Percentiles rank a stretch among this genome's conserved stretches.
Conservation (phyloP, 2,888 invertebrate genomes). For the Parnassius glacialis region DNA sequence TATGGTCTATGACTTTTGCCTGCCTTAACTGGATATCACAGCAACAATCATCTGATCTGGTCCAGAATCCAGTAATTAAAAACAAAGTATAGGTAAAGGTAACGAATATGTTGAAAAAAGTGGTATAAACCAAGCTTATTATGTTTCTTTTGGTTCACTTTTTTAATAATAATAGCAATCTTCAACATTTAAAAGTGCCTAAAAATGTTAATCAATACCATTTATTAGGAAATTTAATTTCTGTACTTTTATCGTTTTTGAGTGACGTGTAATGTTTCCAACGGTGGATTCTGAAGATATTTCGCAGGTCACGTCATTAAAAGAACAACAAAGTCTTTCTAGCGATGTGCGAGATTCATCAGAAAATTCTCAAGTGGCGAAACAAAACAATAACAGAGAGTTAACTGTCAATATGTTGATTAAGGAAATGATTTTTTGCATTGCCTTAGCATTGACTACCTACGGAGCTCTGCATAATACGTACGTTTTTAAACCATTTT, state of each 20-base stretch:
- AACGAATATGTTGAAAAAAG: constrained; percentile 10
- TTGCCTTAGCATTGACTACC: constrained; percentile 83
- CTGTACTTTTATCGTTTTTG: constrained; percentile 54
- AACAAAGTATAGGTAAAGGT: too few relatives aligned
- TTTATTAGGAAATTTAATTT: constrained; percentile 38
- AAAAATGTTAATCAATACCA: constrained; percentile 16
- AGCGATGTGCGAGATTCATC: constrained; percentile 67
- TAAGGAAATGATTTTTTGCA: constrained; percentile 83
- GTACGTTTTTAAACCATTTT: constrained; percentile 71
- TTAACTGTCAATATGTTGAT: constrained; percentile 79
- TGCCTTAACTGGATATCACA: too few relatives aligned
- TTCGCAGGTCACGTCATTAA: constrained; percentile 71
- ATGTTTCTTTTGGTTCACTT: constrained; percentile 10
- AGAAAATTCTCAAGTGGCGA: constrained; percentile 55
- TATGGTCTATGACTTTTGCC: too few relatives aligned
- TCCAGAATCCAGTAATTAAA: too few relatives aligned
- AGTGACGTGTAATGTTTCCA: constrained; percentile 81
- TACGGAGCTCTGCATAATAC: constrained; percentile 86
- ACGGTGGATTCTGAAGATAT: constrained; percentile 73
- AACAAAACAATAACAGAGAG: constrained; percentile 61
- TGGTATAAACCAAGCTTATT: constrained; percentile 21
- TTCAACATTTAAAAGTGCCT: constrained; percentile 1
- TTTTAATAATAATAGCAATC: constrained; percentile 3
- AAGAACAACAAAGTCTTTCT: constrained; percentile 52
- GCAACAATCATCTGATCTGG: too few relatives aligned